A percentile compares a stretch with the other conserved stretches of the same genome.
Evolutionary conservation across 2,888 invertebrate genomes (phyloP).

Genomic region (Sicus ferrugineus): DNA sequence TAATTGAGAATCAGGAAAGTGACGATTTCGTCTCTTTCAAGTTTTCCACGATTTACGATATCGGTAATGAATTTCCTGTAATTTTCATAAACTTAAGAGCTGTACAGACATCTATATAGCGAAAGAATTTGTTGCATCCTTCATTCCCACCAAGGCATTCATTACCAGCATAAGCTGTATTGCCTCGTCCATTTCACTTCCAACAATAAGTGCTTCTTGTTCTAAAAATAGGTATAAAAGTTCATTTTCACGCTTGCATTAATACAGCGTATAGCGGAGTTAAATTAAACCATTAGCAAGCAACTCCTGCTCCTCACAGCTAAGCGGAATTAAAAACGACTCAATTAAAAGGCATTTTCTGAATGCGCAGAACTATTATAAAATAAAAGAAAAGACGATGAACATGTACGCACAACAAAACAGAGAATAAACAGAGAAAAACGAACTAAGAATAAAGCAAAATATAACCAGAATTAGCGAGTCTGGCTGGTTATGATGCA

Average conservation of each 20-base stretch:
- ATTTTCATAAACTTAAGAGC: too few species aligned
- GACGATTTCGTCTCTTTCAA: too few species aligned
- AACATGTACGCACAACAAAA: neutral
- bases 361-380: neutral
- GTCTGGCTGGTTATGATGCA: constrained; percentile 20
- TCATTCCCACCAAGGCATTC: neutral
- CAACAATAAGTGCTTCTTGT: neutral
- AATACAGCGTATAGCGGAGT: constrained; percentile 12
- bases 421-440: neutral
- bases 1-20: too few species aligned
- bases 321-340: neutral
- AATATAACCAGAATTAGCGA: neutral
- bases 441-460: neutral
- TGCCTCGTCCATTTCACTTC: neutral
- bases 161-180: neutral
- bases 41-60: too few species aligned
- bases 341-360: constrained; percentile 18
- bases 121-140: too few species aligned
- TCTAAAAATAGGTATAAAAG: constrained; percentile 10
- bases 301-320: constrained; percentile 1
- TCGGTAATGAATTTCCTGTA: too few species aligned
- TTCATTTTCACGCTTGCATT: constrained; percentile 4
- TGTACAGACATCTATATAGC: too few species aligned
- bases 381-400: neutral
- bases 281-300: constrained; percentile 24